Evolutionary conservation across 2,113 vertebrate genomes (phyloP), one percentile per base, ranked within the genome.

Genomic region (Engraulis encrasicolus): DNA sequence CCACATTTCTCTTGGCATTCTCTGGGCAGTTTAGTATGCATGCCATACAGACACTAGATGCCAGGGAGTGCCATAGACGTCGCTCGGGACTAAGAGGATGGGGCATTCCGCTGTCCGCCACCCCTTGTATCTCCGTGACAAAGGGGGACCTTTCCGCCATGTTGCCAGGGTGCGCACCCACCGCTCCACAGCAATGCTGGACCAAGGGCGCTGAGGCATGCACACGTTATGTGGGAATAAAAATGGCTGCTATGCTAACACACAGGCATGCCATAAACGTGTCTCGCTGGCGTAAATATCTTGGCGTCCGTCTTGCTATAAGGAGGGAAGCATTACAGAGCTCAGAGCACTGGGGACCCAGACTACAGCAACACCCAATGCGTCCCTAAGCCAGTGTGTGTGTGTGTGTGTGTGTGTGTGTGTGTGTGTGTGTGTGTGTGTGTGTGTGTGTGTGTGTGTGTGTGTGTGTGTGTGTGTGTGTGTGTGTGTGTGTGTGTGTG

Each of bases 281-380:
- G 49, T 45, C 40, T 45, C n/a, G 18, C 12, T 27, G 54, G 15
- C 78, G 81, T 86, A 83, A 81, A 88, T 79, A 71, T 83, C 58
- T 54, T 78, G 49, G 80, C 71, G 79, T 84, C 81, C 71, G 81
- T 77, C 14, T 1, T n/a, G n/a, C 40, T 9, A 45, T 71, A 12
- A 34, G 78, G 79, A 78, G 82, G 49, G 71, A n/a, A n/a, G n/a
- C n/a, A n/a, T n/a, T 50, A 45, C 40, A 5, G 40, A 45, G 40
- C 40, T 5, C 40, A 45, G n/a, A n/a, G n/a, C 40, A 45, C 37
- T 45, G 81, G 84, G 61, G 85, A 79, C 52, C 45, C 81, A n/a
- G n/a, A n/a, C n/a, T 58, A 81, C 36, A 80, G 82, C 77, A 40
- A 54, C 78, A 83, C 80, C 50, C 15, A 36, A 84, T 86, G 79